A percentile compares a stretch with the other conserved stretches of the same genome.
Conservation (phyloP, 2,797 vertebrate genomes). For the Rhabdophis nuchalis region DNA sequence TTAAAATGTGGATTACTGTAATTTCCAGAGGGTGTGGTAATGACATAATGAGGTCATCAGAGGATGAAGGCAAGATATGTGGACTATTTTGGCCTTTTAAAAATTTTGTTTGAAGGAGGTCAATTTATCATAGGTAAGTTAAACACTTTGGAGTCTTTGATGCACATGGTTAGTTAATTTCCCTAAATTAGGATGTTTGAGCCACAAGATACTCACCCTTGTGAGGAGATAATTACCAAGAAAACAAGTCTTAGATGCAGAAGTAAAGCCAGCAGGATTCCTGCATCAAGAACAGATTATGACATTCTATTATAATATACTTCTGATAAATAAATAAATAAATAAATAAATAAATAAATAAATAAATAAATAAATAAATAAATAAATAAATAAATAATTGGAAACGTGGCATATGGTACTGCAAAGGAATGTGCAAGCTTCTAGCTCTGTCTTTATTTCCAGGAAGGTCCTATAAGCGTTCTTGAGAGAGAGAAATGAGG, state of each 20-base stretch:
- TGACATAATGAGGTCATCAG: neutral
- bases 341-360: neutral
- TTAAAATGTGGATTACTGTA: neutral
- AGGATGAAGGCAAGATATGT: neutral
- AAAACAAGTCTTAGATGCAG: neutral
- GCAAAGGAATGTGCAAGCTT: neutral
- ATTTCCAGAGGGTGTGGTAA: neutral
- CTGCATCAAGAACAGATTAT: neutral
- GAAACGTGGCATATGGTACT: neutral
- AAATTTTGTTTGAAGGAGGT: neutral
- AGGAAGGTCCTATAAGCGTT: neutral
- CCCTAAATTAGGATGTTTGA: neutral
- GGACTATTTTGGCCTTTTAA: neutral
- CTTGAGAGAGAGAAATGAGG: neutral
- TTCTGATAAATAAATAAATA: neutral
- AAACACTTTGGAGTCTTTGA: neutral
- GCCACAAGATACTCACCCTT: neutral
- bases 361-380: neutral
- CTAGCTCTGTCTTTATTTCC: neutral
- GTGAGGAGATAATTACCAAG: neutral
- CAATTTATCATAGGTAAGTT: neutral
- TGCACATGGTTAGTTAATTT: neutral
- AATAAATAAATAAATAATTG: neutral
- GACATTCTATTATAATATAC: neutral
- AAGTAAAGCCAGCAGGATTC: neutral